Conservation (phyloP, 2,113 vertebrate species). For the Macrotis lagotis region DNA sequence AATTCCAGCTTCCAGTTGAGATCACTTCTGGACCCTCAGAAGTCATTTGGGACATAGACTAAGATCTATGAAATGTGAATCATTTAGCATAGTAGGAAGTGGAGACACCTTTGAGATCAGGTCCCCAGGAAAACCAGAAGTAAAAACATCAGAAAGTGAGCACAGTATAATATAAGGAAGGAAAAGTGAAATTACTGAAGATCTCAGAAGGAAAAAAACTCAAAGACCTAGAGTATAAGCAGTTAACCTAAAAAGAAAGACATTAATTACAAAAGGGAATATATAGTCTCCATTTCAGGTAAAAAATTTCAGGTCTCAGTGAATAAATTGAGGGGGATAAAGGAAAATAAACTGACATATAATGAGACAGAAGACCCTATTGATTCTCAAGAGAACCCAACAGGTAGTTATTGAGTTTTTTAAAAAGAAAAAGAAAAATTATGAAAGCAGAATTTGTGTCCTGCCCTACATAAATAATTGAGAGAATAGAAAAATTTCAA, state of each 20-base stretch:
- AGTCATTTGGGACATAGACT: background rate
- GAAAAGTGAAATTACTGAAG: background rate
- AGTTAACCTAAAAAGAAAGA: background rate
- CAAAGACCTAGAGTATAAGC: background rate
- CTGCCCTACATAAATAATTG: background rate
- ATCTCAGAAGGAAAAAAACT: background rate
- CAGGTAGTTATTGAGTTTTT: background rate
- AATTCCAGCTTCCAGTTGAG: background rate
- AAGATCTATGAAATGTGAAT: background rate
- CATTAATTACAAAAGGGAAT: background rate
- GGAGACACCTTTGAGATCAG: no score
- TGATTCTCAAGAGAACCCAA: background rate
- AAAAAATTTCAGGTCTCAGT: background rate
- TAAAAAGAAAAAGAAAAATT: background rate
- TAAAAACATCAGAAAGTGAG: background rate
- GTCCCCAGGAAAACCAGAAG: no score
- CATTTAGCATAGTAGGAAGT: background rate
- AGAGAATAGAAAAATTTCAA: background rate
- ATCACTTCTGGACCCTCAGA: background rate
- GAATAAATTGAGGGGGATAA: background rate
- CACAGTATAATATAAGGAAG: background rate
- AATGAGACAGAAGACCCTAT: background rate
- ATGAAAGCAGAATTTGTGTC: background rate
- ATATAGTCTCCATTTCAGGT: background rate
- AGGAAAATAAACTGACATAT: background rate